phyloP scores from a whole-genome alignment of 2,888 invertebrate genomes.

The Adelognathus sp. region DNA sequence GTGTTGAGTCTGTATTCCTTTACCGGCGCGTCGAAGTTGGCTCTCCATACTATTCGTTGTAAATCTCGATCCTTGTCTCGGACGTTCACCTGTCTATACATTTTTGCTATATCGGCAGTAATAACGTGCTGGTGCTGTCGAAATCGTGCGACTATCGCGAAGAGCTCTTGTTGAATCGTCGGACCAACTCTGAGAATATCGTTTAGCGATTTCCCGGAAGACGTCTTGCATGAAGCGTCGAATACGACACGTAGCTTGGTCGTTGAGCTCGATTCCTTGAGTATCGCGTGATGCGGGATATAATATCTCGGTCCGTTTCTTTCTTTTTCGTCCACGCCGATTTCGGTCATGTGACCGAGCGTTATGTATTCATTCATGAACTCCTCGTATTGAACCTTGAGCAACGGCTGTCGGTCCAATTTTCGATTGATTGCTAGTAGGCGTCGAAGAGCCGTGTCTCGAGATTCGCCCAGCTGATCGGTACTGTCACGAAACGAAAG shows the following conservation, averaged over 20 bases:
- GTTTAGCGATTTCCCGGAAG: conserved; percentile 52
- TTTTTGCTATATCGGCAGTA: conserved; percentile 54
- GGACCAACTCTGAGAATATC: conserved; percentile 60
- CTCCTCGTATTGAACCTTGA: conserved; percentile 4
- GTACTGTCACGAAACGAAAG: conserved; percentile 12
- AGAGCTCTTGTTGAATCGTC: conserved; percentile 62
- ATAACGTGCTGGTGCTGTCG: conserved; percentile 23
- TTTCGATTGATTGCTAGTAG: conserved; percentile 7
- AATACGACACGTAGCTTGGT: conserved; percentile 65
- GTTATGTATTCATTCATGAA: conserved; percentile 19
- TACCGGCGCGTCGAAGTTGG: neutral
- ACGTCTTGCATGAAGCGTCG: conserved; percentile 58
- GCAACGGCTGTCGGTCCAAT: neutral
- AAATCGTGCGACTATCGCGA: conserved; percentile 55
- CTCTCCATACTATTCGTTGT: conserved; percentile 47
- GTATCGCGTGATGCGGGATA: conserved; percentile 54
- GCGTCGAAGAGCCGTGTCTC: neutral
- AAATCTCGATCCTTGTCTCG: conserved; percentile 28
- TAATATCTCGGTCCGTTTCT: neutral
- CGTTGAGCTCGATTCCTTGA: conserved; percentile 51
- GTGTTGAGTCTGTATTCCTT: conserved; percentile 43
- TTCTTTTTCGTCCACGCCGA: neutral
- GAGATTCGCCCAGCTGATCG: conserved; percentile 21
- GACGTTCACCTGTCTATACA: conserved; percentile 48
- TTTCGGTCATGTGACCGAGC: conserved; percentile 19